Conservation (phyloP, 2,888 invertebrate genomes). For the Drosophila neoperkinsi region DNA sequence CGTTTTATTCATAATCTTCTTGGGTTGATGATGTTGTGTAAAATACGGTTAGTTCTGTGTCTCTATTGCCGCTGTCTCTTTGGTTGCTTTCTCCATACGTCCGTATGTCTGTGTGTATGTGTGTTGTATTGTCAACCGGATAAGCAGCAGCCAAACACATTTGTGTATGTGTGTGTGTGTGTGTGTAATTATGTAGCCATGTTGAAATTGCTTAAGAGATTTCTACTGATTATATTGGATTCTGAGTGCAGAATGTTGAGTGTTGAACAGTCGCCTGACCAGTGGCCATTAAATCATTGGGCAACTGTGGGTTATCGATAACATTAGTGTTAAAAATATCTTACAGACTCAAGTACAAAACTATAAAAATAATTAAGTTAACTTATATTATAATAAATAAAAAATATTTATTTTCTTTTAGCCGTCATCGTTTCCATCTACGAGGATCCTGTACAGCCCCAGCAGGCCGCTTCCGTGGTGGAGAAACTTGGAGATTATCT, state of each 20-base stretch:
- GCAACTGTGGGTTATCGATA: not conserved
- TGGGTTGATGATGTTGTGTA: slow-evolving; percentile 52
- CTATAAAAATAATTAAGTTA: not conserved
- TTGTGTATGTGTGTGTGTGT: slow-evolving; percentile 15
- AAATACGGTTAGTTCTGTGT: slow-evolving; percentile 76
- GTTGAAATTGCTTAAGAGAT: slow-evolving; percentile 40
- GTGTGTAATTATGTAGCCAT: slow-evolving; percentile 24
- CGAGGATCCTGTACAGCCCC: slow-evolving; percentile 98
- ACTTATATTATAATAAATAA: not conserved
- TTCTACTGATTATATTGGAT: slow-evolving; percentile 31
- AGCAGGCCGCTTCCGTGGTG: slow-evolving; percentile 98
- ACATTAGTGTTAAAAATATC: not conserved
- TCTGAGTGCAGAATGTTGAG: slow-evolving; percentile 8
- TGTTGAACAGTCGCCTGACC: slow-evolving; percentile 1
- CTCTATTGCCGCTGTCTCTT: slow-evolving; percentile 32
- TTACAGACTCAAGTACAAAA: not conserved
- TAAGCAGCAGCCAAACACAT: slow-evolving; percentile 39
- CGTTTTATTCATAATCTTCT: slow-evolving; percentile 74
- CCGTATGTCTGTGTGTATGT: slow-evolving; percentile 26
- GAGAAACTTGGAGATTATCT: slow-evolving; percentile 99
- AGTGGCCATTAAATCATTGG: not conserved
- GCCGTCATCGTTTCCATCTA: slow-evolving; percentile 97
- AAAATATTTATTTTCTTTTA: slow-evolving; percentile 86
- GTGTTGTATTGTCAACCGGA: slow-evolving; percentile 67
- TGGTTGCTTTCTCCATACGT: slow-evolving; percentile 63